phyloP scores from a whole-genome alignment of 1,140 invertebrate species.

The Nixonia krombeini region DNA sequence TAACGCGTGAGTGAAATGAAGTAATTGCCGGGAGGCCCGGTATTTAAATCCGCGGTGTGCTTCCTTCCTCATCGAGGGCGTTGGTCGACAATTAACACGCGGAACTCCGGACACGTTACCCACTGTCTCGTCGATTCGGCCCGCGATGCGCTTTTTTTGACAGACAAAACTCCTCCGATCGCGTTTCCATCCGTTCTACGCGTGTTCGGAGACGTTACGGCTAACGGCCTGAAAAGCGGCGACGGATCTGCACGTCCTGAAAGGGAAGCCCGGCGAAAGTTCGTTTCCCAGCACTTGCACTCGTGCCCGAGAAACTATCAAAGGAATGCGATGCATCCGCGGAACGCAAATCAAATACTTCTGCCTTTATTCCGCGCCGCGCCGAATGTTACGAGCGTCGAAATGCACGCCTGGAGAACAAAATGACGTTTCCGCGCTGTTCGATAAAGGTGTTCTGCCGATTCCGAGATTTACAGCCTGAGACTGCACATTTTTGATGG shows the following conservation, averaged over 20 bases:
- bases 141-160: conserved; percentile 7
- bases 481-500: no score
- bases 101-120: no score
- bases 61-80: conserved; percentile 5
- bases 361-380: conserved; percentile 4
- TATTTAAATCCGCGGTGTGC: neutral
- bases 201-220: conserved; percentile 51
- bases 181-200: conserved; percentile 41
- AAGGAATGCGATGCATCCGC: conserved; percentile 18
- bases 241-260: conserved; percentile 18
- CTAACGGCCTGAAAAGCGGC: conserved; percentile 30
- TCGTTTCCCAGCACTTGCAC: conserved; percentile 45
- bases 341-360: conserved; percentile 13
- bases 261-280: conserved; percentile 39
- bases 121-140: conserved; percentile 16
- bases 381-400: conserved; percentile 6
- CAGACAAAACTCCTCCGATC: no score
- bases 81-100: no score
- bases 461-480: no score
- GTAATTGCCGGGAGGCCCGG: conserved; percentile 28
- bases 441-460: conserved; percentile 1
- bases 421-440: no score
- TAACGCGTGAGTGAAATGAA: conserved; percentile 32
- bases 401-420: no score
- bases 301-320: conserved; percentile 7